A percentile compares a stretch with the other conserved stretches of the same genome.
phyloP scores from a whole-genome alignment of 1,140 invertebrate genomes.

The Pemphigus obesinymphae region DNA sequence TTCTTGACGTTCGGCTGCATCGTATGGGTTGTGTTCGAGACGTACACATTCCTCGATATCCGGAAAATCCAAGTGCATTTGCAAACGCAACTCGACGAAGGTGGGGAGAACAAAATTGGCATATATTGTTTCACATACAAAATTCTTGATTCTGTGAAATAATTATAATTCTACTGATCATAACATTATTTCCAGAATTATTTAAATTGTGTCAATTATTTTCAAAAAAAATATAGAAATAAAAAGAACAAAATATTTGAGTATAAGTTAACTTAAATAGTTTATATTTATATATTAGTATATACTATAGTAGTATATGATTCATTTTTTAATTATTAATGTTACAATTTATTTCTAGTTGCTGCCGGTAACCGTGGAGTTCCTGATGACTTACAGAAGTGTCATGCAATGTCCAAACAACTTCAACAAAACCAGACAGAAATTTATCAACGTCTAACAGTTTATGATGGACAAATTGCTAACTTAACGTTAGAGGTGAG shows the following conservation, averaged over 20 bases:
- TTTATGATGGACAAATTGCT: slow-evolving; percentile 52
- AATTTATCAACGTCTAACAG: slow-evolving; percentile 54
- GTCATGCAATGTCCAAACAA: slow-evolving; percentile 60
- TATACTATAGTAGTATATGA: too few relatives aligned
- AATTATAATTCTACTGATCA: too few relatives aligned
- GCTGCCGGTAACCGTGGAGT: slow-evolving; percentile 61
- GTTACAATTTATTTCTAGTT: slow-evolving; percentile 53
- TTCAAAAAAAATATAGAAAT: too few relatives aligned
- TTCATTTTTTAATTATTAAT: too few relatives aligned
- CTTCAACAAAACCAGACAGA: slow-evolving; percentile 60
- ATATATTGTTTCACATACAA: too few relatives aligned
- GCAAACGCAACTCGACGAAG: slow-evolving; percentile 63
- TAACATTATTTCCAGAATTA: too few relatives aligned
- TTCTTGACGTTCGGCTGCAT: slow-evolving; percentile 61
- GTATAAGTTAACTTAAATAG: too few relatives aligned
- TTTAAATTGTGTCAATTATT: too few relatives aligned
- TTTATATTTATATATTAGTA: too few relatives aligned
- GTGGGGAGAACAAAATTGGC: too few relatives aligned
- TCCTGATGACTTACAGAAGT: slow-evolving; percentile 61
- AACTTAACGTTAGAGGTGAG: slow-evolving; percentile 55
- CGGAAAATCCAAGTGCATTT: slow-evolving; percentile 62
- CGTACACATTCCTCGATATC: slow-evolving; percentile 66
- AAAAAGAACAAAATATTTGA: too few relatives aligned
- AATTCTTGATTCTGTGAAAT: too few relatives aligned
- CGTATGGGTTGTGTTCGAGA: slow-evolving; percentile 58